Percentiles rank a stretch among this genome's conserved stretches.
phyloP scores from a whole-genome alignment of 2,113 vertebrate genomes.

The Tenrec ecaudatus region DNA sequence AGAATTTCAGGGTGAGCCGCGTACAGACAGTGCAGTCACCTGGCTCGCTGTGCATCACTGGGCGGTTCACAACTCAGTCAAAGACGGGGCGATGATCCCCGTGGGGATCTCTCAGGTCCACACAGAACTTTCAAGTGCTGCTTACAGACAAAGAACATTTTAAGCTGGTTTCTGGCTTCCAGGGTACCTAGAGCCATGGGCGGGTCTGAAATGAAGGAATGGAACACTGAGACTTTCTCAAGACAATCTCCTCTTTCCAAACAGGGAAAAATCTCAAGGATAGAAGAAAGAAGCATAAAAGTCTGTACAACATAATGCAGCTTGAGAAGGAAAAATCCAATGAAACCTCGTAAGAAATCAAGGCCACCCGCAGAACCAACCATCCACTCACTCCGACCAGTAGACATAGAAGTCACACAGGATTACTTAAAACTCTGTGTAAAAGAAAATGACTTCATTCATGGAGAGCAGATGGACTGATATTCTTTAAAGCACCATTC shows the following conservation, averaged over 20 bases:
- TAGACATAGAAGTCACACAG: not conserved
- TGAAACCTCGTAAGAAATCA: not conserved
- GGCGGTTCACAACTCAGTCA: not conserved
- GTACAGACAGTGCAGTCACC: not conserved
- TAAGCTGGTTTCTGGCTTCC: not conserved
- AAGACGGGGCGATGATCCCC: not conserved
- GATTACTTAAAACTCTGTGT: not conserved
- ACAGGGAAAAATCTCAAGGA: constrained; percentile 13
- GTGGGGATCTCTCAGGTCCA: not conserved
- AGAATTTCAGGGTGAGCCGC: not conserved
- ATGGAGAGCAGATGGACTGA: not conserved
- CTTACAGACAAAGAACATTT: not conserved
- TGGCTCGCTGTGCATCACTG: not conserved
- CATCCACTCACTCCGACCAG: not conserved
- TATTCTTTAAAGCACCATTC: not conserved
- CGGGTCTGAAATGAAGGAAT: not conserved
- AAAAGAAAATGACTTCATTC: not conserved
- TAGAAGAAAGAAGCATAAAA: not conserved
- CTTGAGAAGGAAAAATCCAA: not conserved
- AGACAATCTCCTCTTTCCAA: constrained; percentile 51
- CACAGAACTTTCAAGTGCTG: not conserved
- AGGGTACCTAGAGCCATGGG: not conserved
- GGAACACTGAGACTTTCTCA: not conserved
- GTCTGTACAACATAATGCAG: not conserved
- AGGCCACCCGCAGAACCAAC: too few relatives aligned